Evolutionary conservation across 2,797 vertebrate species (phyloP).

Genomic region (Paguma larvata): DNA sequence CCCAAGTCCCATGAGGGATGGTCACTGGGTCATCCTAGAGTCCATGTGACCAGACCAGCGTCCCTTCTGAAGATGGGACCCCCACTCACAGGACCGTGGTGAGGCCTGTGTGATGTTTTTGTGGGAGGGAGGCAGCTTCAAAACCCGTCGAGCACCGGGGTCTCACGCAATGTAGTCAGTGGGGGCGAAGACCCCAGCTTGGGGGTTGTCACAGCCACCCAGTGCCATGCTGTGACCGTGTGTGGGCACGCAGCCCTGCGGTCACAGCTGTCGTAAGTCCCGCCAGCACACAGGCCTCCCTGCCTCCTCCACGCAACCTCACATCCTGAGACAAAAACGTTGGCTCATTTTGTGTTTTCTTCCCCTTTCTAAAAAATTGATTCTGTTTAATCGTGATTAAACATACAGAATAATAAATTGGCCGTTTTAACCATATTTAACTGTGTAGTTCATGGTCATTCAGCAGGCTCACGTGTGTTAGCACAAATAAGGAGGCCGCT

Average conservation of each 20-base stretch:
- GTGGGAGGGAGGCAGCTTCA: background rate
- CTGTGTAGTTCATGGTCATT: background rate
- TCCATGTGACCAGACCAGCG: background rate
- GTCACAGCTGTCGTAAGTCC: background rate
- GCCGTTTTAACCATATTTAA: accelerated
- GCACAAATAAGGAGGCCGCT: too few relatives aligned
- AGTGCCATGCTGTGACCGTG: accelerated
- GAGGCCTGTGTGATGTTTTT: too few relatives aligned
- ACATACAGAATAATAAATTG: background rate
- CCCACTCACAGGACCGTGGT: background rate
- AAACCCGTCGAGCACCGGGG: accelerated
- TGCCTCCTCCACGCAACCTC: background rate
- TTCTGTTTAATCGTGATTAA: background rate
- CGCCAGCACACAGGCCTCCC: too few relatives aligned
- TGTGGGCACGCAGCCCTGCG: background rate
- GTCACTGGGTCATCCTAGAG: background rate
- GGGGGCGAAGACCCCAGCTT: background rate
- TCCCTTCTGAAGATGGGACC: background rate
- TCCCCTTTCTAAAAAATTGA: background rate
- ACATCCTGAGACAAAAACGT: background rate
- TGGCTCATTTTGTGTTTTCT: background rate
- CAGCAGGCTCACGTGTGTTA: accelerated
- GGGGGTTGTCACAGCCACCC: background rate
- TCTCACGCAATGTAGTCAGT: background rate
- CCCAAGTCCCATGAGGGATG: background rate